Percentiles rank a stretch among this genome's conserved stretches.
These are phyloP conservation scores for Acanthisitta chloris DNA, from an alignment of 2,113 vertebrate species.

Conservation along the genomic window DNA sequence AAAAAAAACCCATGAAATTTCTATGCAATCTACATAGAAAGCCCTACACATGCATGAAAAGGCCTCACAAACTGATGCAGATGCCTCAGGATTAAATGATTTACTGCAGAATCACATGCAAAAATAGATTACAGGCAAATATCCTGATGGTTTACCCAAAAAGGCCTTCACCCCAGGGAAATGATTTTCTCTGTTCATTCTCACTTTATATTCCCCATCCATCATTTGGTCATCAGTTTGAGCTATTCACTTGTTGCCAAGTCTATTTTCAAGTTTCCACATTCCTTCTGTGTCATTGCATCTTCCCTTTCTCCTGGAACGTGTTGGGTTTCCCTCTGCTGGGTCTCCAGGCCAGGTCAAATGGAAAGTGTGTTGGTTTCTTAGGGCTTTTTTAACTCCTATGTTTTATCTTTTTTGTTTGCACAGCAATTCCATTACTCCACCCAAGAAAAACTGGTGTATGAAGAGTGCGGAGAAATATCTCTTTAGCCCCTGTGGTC, in stretches of 20 bases:
- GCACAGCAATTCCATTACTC: neutral
- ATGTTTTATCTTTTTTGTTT: neutral
- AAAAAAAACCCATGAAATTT: accelerated
- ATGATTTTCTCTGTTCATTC: conserved; percentile 7
- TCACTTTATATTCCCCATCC: conserved; percentile 25
- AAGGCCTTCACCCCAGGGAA: neutral
- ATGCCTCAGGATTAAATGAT: neutral
- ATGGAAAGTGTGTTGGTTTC: neutral
- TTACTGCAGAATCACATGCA: neutral
- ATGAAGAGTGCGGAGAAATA: neutral
- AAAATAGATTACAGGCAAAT: neutral
- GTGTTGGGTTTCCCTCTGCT: neutral
- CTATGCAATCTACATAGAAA: neutral
- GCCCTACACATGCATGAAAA: neutral
- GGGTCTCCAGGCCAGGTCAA: neutral
- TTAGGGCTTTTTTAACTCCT: neutral
- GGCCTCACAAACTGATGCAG: neutral
- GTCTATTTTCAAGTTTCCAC: conserved; percentile 33
- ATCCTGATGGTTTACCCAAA: neutral
- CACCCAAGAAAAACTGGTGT: neutral
- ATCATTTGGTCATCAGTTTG: conserved; percentile 4
- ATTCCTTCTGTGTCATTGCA: conserved; percentile 19
- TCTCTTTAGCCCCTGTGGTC: neutral
- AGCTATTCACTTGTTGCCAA: neutral
- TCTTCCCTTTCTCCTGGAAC: neutral